These are phyloP conservation scores for Collichthys lucidus DNA, from an alignment of 2,113 vertebrate genomes.

Conservation along the genomic window DNA sequence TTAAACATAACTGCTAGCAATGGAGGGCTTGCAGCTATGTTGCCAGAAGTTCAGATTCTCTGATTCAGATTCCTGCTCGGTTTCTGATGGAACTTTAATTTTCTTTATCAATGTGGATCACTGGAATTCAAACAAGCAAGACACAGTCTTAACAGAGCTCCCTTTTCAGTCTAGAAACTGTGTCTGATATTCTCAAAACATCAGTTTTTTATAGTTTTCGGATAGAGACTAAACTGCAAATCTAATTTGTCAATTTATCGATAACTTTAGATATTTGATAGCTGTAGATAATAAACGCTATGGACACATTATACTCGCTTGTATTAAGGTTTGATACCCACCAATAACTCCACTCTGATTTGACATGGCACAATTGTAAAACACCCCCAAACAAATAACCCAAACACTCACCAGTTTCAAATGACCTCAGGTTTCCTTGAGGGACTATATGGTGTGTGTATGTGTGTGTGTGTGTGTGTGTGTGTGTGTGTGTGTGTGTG, in stretches of 20 bases:
- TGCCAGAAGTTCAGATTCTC: background rate
- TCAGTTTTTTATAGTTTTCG: background rate
- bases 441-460: conserved; percentile 49
- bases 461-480: too few relatives aligned
- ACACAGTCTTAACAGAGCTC: background rate
- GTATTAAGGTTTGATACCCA: conserved; percentile 11
- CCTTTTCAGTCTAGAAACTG: background rate
- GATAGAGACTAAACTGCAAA: background rate
- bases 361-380: conserved; percentile 54
- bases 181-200: background rate
- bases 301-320: background rate
- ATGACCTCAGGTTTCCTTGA: conserved; percentile 68
- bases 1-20: background rate
- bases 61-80: background rate
- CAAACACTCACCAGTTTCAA: conserved; percentile 52
- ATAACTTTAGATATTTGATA: background rate
- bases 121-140: background rate
- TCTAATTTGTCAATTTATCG: background rate
- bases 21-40: too few relatives aligned
- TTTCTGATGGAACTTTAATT: too few relatives aligned
- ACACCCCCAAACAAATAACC: conserved; percentile 63
- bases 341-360: conserved; percentile 21
- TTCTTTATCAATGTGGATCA: background rate
- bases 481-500: conserved; percentile 22
- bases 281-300: background rate